A percentile compares a stretch with the other conserved stretches of the same genome.
Evolutionary conservation across 1,140 invertebrate genomes (phyloP).

Genomic region (Calephelis virginiensis): DNA sequence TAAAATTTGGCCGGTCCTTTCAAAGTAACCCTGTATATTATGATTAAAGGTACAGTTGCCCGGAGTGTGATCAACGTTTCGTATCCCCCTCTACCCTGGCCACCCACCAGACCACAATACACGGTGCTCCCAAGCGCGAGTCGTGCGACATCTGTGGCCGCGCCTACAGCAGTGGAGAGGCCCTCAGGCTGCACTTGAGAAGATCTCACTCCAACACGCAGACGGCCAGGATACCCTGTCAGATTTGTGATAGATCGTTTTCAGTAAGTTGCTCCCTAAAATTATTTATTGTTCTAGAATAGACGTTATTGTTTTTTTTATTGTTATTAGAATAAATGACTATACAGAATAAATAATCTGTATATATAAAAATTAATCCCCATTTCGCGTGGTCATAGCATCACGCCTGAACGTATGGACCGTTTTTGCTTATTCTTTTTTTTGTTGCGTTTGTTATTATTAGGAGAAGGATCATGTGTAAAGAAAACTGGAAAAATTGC

Average conservation of each 20-base stretch:
- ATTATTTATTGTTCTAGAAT: neutral
- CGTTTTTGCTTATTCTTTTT: too few species aligned
- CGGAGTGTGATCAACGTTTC: constrained; percentile 37
- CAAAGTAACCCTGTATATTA: too few species aligned
- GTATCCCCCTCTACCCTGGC: constrained; percentile 33
- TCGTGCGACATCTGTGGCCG: constrained; percentile 33
- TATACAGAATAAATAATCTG: too few species aligned
- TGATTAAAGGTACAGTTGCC: constrained; percentile 32
- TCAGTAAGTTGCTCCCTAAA: constrained; percentile 28
- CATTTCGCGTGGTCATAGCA: too few species aligned
- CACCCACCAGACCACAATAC: constrained; percentile 29
- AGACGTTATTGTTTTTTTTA: too few species aligned
- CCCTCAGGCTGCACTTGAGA: constrained; percentile 34
- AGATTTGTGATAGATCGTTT: constrained; percentile 32
- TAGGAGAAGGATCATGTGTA: too few species aligned
- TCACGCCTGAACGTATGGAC: too few species aligned
- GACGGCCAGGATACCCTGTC: constrained; percentile 19
- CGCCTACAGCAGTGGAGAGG: constrained; percentile 35
- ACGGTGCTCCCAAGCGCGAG: constrained; percentile 30
- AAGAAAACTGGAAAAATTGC: too few species aligned
- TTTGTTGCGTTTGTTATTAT: too few species aligned
- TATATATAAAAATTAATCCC: too few species aligned
- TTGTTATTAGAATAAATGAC: too few species aligned
- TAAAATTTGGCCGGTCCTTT: too few species aligned
- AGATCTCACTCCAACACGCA: constrained; percentile 27